These are phyloP conservation scores for Burhinus bistriatus DNA, from an alignment of 2,113 vertebrate species.

Conservation along the genomic window DNA sequence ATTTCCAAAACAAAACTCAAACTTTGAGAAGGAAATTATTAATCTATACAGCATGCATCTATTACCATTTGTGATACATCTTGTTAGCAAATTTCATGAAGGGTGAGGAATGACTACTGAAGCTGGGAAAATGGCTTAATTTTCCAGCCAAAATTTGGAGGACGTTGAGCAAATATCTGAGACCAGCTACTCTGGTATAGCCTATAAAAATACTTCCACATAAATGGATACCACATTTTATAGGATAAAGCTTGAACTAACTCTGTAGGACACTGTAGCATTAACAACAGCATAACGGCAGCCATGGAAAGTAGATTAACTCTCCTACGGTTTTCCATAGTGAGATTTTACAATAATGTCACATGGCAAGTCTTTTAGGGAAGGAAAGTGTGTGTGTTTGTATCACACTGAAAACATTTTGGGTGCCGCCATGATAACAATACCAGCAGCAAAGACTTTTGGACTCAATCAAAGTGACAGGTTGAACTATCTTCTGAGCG, in stretches of 20 bases:
- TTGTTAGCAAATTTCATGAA: background rate
- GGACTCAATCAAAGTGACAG: background rate
- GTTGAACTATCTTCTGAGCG: background rate
- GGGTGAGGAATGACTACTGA: background rate
- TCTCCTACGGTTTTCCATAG: background rate
- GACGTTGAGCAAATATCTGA: background rate
- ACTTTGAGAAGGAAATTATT: background rate
- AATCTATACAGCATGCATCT: background rate
- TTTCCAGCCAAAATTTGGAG: background rate
- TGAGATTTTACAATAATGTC: background rate
- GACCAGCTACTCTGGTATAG: background rate
- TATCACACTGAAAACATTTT: background rate
- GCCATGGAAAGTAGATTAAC: background rate
- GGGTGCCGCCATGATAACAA: background rate
- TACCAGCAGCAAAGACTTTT: background rate
- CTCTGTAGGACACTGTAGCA: background rate
- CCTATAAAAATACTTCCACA: background rate
- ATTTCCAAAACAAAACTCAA: background rate
- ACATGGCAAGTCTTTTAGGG: background rate
- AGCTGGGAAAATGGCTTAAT: background rate
- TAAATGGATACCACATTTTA: background rate
- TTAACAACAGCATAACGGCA: background rate
- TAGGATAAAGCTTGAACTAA: background rate
- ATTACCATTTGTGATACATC: background rate
- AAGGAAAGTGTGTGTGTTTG: background rate